Percentiles rank a stretch among this genome's conserved stretches.
These are phyloP conservation scores for Phyllotreta cruciferae DNA, from an alignment of 2,888 invertebrate species.

Conservation along the genomic window DNA sequence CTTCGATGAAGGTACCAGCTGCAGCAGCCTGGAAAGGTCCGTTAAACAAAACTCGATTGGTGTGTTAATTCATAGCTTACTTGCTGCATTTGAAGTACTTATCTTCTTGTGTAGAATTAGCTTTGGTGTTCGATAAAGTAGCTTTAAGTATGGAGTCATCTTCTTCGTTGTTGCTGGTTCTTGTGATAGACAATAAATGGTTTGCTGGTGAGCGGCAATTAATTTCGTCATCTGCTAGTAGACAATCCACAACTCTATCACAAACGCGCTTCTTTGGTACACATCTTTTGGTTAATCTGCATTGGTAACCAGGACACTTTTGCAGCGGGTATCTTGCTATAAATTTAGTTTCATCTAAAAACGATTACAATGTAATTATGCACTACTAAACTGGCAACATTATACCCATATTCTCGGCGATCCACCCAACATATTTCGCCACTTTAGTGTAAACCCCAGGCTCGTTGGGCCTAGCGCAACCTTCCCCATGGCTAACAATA, in stretches of 20 bases:
- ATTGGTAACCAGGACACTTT: slow-evolving; percentile 77
- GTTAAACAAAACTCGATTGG: not conserved
- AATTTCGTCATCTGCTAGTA: slow-evolving; percentile 82
- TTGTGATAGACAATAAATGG: slow-evolving; percentile 40
- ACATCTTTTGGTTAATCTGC: slow-evolving; percentile 72
- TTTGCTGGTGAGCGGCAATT: slow-evolving; percentile 62
- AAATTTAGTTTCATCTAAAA: slow-evolving; percentile 62
- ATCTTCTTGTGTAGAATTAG: not conserved
- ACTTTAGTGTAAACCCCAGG: slow-evolving; percentile 86
- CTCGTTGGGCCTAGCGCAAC: slow-evolving; percentile 80
- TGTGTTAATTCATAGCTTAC: slow-evolving; percentile 1
- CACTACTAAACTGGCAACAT: not conserved
- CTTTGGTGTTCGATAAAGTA: not conserved
- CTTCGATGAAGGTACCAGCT: slow-evolving; percentile 66
- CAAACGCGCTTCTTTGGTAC: slow-evolving; percentile 71
- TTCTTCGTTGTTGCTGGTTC: slow-evolving; percentile 3
- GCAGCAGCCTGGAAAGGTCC: slow-evolving; percentile 66
- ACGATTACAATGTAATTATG: not conserved
- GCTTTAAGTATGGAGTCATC: not conserved
- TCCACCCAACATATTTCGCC: slow-evolving; percentile 78
- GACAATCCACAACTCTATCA: slow-evolving; percentile 77
- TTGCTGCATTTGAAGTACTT: slow-evolving; percentile 28
- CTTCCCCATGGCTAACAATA: slow-evolving; percentile 86
- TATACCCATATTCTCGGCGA: slow-evolving; percentile 67
- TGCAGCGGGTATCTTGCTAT: slow-evolving; percentile 64